Evolutionary conservation across 2,113 vertebrate genomes (phyloP), one percentile per base, ranked within the genome.

Genomic region (Irena cyanogastra): DNA sequence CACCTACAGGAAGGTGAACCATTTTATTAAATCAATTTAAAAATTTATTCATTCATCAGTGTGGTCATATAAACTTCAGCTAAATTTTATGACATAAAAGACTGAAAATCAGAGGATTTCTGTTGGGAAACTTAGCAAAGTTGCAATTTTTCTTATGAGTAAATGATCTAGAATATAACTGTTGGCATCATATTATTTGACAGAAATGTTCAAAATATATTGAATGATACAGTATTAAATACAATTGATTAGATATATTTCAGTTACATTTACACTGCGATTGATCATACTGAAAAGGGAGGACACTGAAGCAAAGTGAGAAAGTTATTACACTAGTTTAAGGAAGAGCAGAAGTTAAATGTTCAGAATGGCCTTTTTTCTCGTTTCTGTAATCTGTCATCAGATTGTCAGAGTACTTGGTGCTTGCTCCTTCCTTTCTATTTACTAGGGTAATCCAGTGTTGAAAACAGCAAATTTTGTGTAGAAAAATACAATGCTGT

Each of bases 171-270:
- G 49, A 75, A 75, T 85, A 35, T 35, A 78, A 57, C 11, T 39
- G 5, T 41, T 4, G 27, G 4, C 4, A 5, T 22, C 9, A 10
- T 14, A 65, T 31, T 27, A 47, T 19, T 17, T 1, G 0, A 71
- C 6, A 57, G 47, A 50, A 45, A 47, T 10, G 3, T 16, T 45
- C 8, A 41, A 70, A 78, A 52, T 31, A 22, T 17, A 63, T 7
- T 30, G 9, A 77, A 89, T 27, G 4, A 37, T 19, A 26, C 8
- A 6, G 4, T 63, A 31, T 28, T 37, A 88, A 74, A 57, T 28
- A n/a, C 2, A 45, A 45, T 9, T 37, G 3, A 49, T 39, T n/a
- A 52, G 47, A 42, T 54, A 22, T 13, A 44, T 14, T 81, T 63
- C 54, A 53, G 31, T 37, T 65, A 20, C 5, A n/a, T 60, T 80